phyloP scores from a whole-genome alignment of 2,888 invertebrate genomes.

The Dione vanillae region DNA sequence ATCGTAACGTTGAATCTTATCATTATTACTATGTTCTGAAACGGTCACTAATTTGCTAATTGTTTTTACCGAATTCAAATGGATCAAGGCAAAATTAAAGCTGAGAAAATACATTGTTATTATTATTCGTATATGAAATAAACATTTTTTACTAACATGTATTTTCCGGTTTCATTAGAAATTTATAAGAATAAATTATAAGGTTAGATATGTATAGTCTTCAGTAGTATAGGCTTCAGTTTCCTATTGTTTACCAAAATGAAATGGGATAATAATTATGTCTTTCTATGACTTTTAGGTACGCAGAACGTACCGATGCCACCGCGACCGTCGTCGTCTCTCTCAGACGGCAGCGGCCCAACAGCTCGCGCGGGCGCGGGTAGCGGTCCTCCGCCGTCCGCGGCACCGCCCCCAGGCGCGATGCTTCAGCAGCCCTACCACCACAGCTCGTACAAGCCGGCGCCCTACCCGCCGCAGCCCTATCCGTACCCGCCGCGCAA shows the following conservation, averaged over 20 bases:
- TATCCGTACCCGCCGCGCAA: slow-evolving; percentile 78
- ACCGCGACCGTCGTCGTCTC: slow-evolving; percentile 94
- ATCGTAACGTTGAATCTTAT: slow-evolving; percentile 43
- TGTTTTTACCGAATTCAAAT: slow-evolving; percentile 29
- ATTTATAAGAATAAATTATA: neutral
- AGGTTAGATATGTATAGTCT: too few species aligned
- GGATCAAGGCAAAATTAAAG: neutral
- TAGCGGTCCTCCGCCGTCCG: slow-evolving; percentile 62
- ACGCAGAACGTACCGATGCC: slow-evolving; percentile 98
- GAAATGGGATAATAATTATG: neutral
- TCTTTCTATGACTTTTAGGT: slow-evolving; percentile 78
- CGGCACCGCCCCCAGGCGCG: slow-evolving; percentile 71
- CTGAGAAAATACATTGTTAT: neutral
- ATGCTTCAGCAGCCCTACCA: slow-evolving; percentile 77
- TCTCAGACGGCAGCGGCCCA: slow-evolving; percentile 83
- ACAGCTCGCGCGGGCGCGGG: slow-evolving; percentile 63
- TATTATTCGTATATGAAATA: neutral
- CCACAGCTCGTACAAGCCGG: slow-evolving; percentile 72
- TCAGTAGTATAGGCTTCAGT: too few species aligned
- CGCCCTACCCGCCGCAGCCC: slow-evolving; percentile 79
- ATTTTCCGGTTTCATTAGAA: neutral
- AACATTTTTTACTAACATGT: too few species aligned
- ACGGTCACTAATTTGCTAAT: slow-evolving; percentile 40
- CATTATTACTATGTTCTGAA: slow-evolving; percentile 41
- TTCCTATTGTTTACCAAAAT: too few species aligned